Percentiles rank a stretch among this genome's conserved stretches.
Conservation (phyloP, 1,140 invertebrate genomes). For the Pogonognathellus flavescens region DNA sequence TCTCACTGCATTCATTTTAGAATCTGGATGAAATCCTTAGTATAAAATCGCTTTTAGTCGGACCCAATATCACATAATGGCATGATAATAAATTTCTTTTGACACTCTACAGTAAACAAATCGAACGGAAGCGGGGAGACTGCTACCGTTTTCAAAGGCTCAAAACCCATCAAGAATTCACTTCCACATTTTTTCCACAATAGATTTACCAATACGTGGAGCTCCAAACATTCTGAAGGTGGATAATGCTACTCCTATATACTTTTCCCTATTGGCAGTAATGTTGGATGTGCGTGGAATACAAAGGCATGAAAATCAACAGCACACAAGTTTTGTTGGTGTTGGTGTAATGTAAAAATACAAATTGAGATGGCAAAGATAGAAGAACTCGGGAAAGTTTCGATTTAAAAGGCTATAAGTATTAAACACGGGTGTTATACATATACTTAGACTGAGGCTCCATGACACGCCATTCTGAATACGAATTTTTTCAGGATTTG, state of each 20-base stretch:
- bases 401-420: neutral
- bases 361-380: conserved; percentile 21
- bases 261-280: no score
- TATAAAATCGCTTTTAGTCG: conserved; percentile 9
- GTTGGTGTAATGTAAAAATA: neutral
- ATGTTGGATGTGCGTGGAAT: neutral
- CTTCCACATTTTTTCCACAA: no score
- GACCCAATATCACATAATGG: conserved; percentile 30
- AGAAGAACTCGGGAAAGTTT: neutral
- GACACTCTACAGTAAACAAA: conserved; percentile 6
- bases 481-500: conserved; percentile 36
- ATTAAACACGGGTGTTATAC: neutral
- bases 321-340: neutral
- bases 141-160: no score
- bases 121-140: no score
- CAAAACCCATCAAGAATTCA: no score
- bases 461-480: neutral
- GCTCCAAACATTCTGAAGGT: no score
- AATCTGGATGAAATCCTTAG: neutral
- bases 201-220: no score
- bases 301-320: conserved; percentile 8
- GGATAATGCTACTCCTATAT: no score
- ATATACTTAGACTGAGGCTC: neutral
- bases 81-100: conserved; percentile 23
- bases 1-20: conserved; percentile 25